Base-by-base conservation (phyloP, 1,140 invertebrate genomes). In the Manduca sexta region DNA sequence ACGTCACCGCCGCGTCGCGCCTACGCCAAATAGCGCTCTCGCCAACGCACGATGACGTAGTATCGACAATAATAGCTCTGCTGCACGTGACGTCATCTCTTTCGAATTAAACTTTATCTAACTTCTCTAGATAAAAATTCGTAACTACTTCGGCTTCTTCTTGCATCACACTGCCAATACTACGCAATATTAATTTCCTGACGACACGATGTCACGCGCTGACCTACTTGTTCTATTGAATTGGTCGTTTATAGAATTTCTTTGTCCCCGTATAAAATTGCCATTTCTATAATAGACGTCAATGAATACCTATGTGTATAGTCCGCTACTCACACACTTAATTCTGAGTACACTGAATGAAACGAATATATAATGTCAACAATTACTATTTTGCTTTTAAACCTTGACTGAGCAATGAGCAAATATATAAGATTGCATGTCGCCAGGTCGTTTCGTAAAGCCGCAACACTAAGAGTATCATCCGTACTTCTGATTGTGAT, bases 151-250 rank as follows among this genome's bases (percentile, higher is more conserved):
- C 52, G 52, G 49, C 46, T 37, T 55, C 55, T 52, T 56, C 63
- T 71, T 73, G 60, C 72, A 71, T 73, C 63, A 64, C 59, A 57
- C 71, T 55, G 56, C 48, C 37, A 51, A 26, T 26, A 53, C 63
- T 69, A 69, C 61, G 63, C 69, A 75, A 73, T 60, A 53, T 53
- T 45, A 64, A 65, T 69, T 74, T 76, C 68, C 71, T 68, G 72
- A 67, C 66, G 59, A 46, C 55, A 45, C 13, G 37, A 34, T 34
- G 50, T 55, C 57, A 64, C 54, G 60, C 47, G 64, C 50, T 74
- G 74, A 77, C 68, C 71, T 70, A 77, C 68, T 69, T 75, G 51
- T 46, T 54, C 60, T 51, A 64, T 64, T 64, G 43, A 57, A 58
- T 66, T 69, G 56, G 65, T 63, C 65, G 52, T 65, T 51, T 37